phyloP scores from a whole-genome alignment of 2,113 vertebrate species.

The Rhinoptilus africanus region DNA sequence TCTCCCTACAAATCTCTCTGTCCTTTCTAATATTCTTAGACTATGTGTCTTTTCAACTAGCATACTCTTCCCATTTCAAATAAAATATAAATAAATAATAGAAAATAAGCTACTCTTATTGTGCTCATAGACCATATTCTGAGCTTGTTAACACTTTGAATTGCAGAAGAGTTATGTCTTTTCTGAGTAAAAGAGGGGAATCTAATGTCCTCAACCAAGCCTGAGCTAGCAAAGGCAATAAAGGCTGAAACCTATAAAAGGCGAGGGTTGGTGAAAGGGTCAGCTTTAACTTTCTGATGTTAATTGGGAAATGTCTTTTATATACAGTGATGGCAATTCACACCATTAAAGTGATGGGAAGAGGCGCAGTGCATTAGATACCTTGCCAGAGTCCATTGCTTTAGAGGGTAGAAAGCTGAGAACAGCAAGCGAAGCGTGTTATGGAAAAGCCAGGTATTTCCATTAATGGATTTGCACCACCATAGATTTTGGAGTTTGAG shows the following conservation, averaged over 20 bases:
- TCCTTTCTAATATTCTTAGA: background rate
- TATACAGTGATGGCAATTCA: background rate
- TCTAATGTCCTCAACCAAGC: background rate
- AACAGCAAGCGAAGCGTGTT: background rate
- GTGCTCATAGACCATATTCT: background rate
- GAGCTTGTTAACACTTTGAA: background rate
- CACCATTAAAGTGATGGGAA: background rate
- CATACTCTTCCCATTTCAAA: background rate
- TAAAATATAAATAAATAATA: background rate
- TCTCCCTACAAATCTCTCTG: background rate
- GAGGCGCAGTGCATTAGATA: background rate
- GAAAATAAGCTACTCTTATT: background rate
- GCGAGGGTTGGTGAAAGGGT: background rate
- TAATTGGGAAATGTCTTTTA: background rate
- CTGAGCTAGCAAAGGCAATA: background rate
- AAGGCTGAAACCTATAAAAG: background rate
- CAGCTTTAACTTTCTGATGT: background rate
- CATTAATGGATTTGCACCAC: background rate
- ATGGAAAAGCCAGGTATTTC: background rate
- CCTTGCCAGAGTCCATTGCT: background rate
- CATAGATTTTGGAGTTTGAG: background rate
- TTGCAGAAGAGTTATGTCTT: background rate
- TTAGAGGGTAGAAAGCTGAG: background rate
- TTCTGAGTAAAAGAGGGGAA: background rate
- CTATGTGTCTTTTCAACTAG: background rate